These are phyloP conservation scores for Nannobrachium achirus DNA, from an alignment of 2,113 vertebrate genomes.

Conservation along the genomic window DNA sequence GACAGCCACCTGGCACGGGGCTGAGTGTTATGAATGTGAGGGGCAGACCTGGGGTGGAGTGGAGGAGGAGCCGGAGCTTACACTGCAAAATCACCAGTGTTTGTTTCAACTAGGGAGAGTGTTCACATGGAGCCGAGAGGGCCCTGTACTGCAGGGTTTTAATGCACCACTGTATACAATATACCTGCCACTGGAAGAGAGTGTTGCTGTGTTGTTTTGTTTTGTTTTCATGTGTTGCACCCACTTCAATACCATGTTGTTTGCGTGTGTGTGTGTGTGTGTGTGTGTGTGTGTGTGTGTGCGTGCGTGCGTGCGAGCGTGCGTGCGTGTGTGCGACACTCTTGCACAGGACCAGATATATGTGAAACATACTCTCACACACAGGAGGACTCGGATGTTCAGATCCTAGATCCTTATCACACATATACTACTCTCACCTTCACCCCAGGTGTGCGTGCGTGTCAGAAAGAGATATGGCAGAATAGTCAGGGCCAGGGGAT, in stretches of 20 bases:
- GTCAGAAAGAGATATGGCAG: not conserved
- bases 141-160: slow-evolving; percentile 45
- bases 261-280: slow-evolving; percentile 26
- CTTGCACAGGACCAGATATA: no score
- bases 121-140: slow-evolving; percentile 16
- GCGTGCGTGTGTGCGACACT: not conserved
- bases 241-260: not conserved
- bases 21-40: slow-evolving; percentile 70
- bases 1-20: slow-evolving; percentile 78
- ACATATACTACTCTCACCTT: no score
- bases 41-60: slow-evolving; percentile 40
- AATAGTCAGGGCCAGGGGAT: no score
- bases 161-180: slow-evolving; percentile 45
- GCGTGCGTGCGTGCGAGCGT: not conserved
- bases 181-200: slow-evolving; percentile 24
- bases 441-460: not conserved
- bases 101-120: no score
- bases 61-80: slow-evolving; percentile 57
- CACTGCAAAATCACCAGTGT: no score
- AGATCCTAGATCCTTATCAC: no score
- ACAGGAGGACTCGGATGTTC: no score
- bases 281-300: slow-evolving; percentile 6
- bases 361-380: no score
- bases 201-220: slow-evolving; percentile 19
- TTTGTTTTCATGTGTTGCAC: slow-evolving; percentile 18